These are phyloP conservation scores for Cladorhizidae sp. DNA, from an alignment of 37 sponge, comb jelly and placozoan species.

Conservation along the genomic window DNA sequence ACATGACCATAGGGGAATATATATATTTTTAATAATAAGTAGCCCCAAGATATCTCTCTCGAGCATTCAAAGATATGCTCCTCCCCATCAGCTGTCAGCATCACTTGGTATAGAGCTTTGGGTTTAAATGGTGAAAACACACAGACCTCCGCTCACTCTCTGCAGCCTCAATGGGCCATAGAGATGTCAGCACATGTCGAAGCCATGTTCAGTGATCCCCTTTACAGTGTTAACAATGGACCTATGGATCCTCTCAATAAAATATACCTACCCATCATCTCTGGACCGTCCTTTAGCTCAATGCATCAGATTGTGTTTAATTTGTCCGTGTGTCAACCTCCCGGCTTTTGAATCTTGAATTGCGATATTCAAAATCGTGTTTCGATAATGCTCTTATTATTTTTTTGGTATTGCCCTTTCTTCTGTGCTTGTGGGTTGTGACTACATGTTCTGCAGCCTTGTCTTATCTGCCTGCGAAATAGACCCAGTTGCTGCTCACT, in stretches of 20 bases:
- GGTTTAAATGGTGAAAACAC: no score
- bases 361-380: background rate
- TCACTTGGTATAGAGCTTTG: no score
- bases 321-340: background rate
- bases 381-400: background rate
- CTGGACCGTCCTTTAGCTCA: background rate
- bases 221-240: slow-evolving; percentile 16
- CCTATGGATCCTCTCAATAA: no score
- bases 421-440: no score
- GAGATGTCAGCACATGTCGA: slow-evolving; percentile 11
- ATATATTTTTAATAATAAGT: no score
- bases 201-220: background rate
- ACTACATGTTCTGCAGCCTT: slow-evolving; percentile 21
- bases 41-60: no score
- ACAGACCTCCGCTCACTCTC: no score
- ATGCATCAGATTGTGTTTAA: slow-evolving; percentile 3
- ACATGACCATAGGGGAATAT: no score
- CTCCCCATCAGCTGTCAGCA: no score
- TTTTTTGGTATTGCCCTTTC: no score
- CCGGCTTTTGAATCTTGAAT: background rate
- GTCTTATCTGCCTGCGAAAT: slow-evolving; percentile 23
- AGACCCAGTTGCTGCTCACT: slow-evolving; percentile 12
- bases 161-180: background rate
- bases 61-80: no score
- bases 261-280: background rate